Base-by-base conservation (phyloP, 1,140 invertebrate species). In the Ditylenchus dipsaci region DNA sequence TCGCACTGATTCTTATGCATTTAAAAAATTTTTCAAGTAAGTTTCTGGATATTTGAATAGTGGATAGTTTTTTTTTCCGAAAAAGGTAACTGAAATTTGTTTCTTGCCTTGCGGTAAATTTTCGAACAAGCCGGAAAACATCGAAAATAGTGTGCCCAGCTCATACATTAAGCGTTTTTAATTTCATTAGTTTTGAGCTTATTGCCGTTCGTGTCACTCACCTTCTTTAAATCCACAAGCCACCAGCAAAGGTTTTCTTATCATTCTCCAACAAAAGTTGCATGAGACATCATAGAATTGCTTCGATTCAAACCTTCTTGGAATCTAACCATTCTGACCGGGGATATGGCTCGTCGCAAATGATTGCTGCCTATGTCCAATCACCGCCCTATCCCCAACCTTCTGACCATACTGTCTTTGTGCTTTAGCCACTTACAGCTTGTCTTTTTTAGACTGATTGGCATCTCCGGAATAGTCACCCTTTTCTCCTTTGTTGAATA, bases 201-300 rank as follows among this genome's bases (percentile, higher is more conserved):
- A n/a, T n/a, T n/a, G n/a, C n/a, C n/a, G n/a, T n/a, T n/a, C 33
- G 11, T 38, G 11, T 53, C 1, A 53, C 19, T 8, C n/a, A 75
- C 76, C 59, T 3, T 45, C 43, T 59, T 71, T 49, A 43, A 75
- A 70, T 13, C 71, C 73, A 38, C 71, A 65, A 19, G 38, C 19
- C 21, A 19, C 73, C 1, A 75, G 27, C 21, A 78, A 60, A 7
- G 76, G 76, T n/a, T 76, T 79, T 30, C 76, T 65, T 76, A 43
- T 81, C 73, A 61, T 78, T 78, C 9, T 78, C 76, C 0, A 81
- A 78, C 71, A 66, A 74, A 81, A 3, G 76, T 78, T n/a, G 74
- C 68, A 29, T 81, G 76, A 21, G 76, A 78, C 47, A 61, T 78
- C 78, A 80, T 78, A 29, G 42, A 61, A 11, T 19, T 47, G n/a